These are phyloP conservation scores for Equus quagga DNA, from an alignment of 2,113 vertebrate species.

Conservation along the genomic window DNA sequence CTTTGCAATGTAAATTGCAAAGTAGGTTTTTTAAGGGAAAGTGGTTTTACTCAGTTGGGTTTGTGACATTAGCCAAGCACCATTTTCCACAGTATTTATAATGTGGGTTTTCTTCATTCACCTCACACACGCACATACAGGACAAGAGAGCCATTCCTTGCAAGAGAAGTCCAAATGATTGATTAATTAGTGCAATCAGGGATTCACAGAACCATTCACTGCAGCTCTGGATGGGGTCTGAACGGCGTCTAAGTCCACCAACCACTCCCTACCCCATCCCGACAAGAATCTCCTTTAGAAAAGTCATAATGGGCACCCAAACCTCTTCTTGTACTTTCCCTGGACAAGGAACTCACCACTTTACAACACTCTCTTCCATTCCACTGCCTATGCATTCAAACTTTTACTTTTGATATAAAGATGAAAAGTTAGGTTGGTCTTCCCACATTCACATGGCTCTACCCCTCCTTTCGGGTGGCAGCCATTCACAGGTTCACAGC, in stretches of 20 bases:
- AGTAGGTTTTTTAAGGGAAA: not conserved
- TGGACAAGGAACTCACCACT: not conserved
- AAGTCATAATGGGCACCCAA: not conserved
- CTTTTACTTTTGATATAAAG: not conserved
- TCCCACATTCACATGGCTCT: rapidly evolving
- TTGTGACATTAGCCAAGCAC: constrained; percentile 46
- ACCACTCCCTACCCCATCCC: rapidly evolving
- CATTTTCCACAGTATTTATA: constrained; percentile 6
- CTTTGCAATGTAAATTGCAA: not conserved
- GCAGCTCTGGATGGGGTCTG: not conserved
- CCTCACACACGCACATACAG: not conserved
- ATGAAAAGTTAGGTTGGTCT: not conserved
- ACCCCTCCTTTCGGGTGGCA: not conserved
- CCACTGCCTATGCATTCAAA: not conserved
- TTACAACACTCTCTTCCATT: not conserved
- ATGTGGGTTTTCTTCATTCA: constrained; percentile 18
- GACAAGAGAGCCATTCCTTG: not conserved
- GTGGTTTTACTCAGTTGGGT: not conserved
- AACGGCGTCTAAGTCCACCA: not conserved
- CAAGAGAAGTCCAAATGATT: not conserved
- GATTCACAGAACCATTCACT: not conserved
- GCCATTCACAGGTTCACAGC: too few relatives aligned
- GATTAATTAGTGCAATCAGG: constrained; percentile 15
- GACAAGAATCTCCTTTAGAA: not conserved
- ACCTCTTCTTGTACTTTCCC: not conserved